Conservation (phyloP, 2,888 invertebrate genomes). For the Lycia hirtaria region DNA sequence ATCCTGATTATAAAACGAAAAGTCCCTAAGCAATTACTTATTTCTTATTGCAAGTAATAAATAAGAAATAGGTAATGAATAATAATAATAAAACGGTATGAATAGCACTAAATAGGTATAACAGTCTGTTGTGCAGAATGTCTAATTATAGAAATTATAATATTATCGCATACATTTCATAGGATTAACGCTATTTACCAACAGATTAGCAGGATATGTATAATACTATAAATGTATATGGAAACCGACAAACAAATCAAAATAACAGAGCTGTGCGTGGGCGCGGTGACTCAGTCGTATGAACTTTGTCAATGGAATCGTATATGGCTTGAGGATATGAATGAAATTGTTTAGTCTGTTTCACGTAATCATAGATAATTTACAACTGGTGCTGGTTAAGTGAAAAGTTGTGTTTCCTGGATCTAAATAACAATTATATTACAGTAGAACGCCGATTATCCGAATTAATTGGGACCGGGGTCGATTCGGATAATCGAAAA, state of each 20-base stretch:
- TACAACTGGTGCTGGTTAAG: background rate
- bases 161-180: background rate
- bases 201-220: background rate
- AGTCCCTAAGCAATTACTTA: background rate
- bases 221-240: background rate
- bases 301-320: conserved; percentile 24
- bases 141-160: background rate
- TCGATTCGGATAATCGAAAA: too few relatives aligned
- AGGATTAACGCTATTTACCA: background rate
- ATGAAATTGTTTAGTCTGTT: conserved; percentile 18
- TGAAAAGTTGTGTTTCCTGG: background rate
- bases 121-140: background rate
- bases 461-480: too few relatives aligned
- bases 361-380: conserved; percentile 11
- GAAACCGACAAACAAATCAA: conserved; percentile 20
- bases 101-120: background rate
- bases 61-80: too few relatives aligned
- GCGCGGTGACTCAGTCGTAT: conserved; percentile 23
- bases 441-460: too few relatives aligned
- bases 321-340: conserved; percentile 19
- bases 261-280: conserved; percentile 23
- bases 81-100: too few relatives aligned
- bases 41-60: background rate
- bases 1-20: too few relatives aligned
- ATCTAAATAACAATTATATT: background rate